Evolutionary conservation across 2,888 invertebrate genomes (phyloP), one percentile per base, ranked within the genome.

Genomic region (Ormyrus pomaceus): DNA sequence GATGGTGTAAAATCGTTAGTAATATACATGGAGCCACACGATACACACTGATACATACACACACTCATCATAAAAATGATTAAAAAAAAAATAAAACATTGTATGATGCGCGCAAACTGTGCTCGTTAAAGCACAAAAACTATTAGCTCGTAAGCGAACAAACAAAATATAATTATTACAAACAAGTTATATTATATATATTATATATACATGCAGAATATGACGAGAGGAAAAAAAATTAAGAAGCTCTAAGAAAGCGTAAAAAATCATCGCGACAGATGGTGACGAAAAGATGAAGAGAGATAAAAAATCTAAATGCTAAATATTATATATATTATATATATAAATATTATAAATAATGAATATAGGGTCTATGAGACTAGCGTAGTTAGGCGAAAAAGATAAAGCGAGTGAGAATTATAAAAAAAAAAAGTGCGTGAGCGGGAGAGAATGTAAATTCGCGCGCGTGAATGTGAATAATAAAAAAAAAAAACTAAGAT

Each of bases 311-410:
- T 87, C 85, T 89, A 90, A 90, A 90, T 90, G 88, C 87, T 89
- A 88, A 89, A 90, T 89, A 89, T 89, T 89, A 89, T 90, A 90
- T 86, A 87, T 87, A 86, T 86, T 84, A 85, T 85, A 88, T 88
- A 89, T 88, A 89, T 88, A 89, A 89, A 90, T 90, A 90, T 89
- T 90, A 89, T 89, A 90, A 90, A 90, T 90, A 90, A 88, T 89
- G 88, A 90, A 89, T 82, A 81, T 82, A 82, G 82, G 89, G 88
- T 90, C 88, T 90, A 90, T 90, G 89, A 90, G 89, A 87, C 87
- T 88, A 88, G 88, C 84, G 84, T 88, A 88, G 88, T 85, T 88
- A 88, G 88, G 85, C 83, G 86, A 87, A 87, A 87, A 86, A 83
- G 84, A 87, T 80, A 70, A 81, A 79, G 83, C 79, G 87, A 86